These are phyloP conservation scores for Ascaphus truei DNA, from an alignment of 2,113 vertebrate species.

Conservation along the genomic window DNA sequence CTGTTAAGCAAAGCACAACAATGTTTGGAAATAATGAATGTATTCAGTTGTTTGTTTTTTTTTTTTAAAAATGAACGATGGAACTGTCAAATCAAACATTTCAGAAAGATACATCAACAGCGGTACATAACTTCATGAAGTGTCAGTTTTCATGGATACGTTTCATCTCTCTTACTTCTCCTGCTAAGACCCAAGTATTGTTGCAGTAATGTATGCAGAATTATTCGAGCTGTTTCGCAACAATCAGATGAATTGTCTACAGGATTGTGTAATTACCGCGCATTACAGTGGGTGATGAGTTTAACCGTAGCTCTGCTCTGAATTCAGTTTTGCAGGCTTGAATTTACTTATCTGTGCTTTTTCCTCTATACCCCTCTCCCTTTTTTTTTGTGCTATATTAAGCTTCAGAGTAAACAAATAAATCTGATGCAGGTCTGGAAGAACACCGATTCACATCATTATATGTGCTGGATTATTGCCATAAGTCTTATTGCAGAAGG, in stretches of 20 bases:
- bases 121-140: not conserved
- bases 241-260: not conserved
- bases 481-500: conserved; percentile 3
- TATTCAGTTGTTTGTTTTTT: not conserved
- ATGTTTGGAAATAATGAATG: not conserved
- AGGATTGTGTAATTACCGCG: not conserved
- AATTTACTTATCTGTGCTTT: not conserved
- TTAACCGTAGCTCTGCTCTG: not conserved
- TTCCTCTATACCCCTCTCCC: not conserved
- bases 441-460: not conserved
- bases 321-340: not conserved
- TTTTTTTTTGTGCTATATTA: not conserved
- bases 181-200: not conserved
- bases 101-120: not conserved
- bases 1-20: not conserved
- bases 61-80: not conserved
- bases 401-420: not conserved
- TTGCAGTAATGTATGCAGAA: no score
- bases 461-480: not conserved
- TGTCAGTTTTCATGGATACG: not conserved
- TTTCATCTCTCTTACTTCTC: not conserved
- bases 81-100: not conserved
- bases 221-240: not conserved
- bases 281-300: not conserved
- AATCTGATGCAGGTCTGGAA: not conserved